phyloP scores from a whole-genome alignment of 1,140 invertebrate genomes.

The Calliopsis andreniformis region DNA sequence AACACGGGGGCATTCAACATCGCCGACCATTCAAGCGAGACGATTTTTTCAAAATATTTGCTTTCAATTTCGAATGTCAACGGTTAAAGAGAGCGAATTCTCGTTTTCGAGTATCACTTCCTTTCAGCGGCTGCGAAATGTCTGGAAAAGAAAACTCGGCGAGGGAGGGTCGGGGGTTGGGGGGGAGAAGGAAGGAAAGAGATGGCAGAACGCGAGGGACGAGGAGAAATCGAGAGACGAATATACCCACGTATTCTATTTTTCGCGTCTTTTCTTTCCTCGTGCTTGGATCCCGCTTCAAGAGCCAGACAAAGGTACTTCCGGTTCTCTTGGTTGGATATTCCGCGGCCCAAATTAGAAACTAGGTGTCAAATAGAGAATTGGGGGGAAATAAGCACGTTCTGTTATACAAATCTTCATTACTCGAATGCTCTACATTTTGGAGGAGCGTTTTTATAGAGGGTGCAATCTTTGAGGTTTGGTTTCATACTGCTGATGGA shows the following conservation, averaged over 20 bases:
- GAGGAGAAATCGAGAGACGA: background rate
- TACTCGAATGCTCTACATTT: too few species aligned
- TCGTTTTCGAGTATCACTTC: background rate
- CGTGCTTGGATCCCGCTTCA: background rate
- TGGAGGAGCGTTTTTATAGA: too few species aligned
- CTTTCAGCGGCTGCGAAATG: background rate
- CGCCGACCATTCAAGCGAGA: background rate
- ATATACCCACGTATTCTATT: conserved; percentile 37
- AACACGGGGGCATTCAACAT: background rate
- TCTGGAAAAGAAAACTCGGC: background rate
- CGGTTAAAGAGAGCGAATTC: background rate
- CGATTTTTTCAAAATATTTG: conserved; percentile 34
- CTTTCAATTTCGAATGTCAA: conserved; percentile 22
- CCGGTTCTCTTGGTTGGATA: conserved; percentile 24
- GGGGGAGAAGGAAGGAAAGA: background rate
- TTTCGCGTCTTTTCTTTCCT: conserved; percentile 27
- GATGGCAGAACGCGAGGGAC: background rate
- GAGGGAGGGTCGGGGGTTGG: too few species aligned
- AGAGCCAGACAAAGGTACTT: conserved; percentile 30
- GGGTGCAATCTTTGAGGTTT: too few species aligned
- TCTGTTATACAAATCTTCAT: background rate
- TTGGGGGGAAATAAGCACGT: conserved; percentile 47
- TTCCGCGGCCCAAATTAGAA: conserved; percentile 53
- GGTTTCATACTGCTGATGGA: too few species aligned
- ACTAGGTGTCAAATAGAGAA: conserved; percentile 47